phyloP scores from a whole-genome alignment of 2,113 vertebrate species.

The Cryptomyrus ogoouensis region DNA sequence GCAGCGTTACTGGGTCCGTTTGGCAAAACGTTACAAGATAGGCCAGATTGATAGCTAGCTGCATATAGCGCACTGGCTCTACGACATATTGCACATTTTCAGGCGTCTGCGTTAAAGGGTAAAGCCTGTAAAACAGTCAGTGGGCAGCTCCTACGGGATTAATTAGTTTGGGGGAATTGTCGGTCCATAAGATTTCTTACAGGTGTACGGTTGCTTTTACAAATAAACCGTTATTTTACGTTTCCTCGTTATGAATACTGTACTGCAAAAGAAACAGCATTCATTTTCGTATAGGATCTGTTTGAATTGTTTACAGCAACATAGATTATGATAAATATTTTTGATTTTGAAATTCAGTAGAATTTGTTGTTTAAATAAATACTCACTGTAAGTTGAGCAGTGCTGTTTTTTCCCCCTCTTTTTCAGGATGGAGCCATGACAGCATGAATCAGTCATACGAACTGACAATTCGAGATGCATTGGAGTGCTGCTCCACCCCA shows the following conservation, averaged over 20 bases:
- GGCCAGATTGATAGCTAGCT: neutral
- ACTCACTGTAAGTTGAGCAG: neutral
- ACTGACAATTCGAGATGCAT: constrained; percentile 64
- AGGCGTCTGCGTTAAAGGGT: neutral
- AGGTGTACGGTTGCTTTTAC: neutral
- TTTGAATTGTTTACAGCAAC: neutral
- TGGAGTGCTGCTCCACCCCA: constrained; percentile 64
- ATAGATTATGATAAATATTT: neutral
- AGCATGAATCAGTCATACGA: constrained; percentile 77
- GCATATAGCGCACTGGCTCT: too few species aligned
- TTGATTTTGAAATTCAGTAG: neutral
- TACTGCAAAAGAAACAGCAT: neutral
- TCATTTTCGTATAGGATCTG: neutral
- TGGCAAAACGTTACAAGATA: neutral
- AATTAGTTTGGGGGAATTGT: neutral
- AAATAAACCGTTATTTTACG: neutral
- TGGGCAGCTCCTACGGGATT: neutral
- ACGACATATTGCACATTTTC: neutral
- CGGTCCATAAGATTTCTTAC: neutral
- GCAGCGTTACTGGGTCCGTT: neutral
- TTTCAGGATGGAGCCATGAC: constrained; percentile 50
- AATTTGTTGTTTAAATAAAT: neutral
- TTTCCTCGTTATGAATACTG: neutral
- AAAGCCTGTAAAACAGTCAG: neutral
- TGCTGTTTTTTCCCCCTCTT: neutral